These are phyloP conservation scores for Catharus minimus DNA, from an alignment of 2,113 vertebrate species.

Conservation along the genomic window DNA sequence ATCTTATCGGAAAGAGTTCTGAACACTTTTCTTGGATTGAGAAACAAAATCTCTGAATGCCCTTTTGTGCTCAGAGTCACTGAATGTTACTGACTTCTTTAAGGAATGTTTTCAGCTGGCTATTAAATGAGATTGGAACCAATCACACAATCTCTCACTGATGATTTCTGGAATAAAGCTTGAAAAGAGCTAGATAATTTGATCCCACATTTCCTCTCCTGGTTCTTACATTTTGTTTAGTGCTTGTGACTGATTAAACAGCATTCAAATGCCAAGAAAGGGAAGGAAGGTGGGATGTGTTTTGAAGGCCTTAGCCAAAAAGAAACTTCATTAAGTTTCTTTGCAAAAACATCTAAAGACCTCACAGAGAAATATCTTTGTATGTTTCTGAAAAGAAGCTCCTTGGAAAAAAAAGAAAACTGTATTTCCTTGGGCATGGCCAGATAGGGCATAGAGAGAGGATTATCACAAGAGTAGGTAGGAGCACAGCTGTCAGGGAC, in stretches of 20 bases:
- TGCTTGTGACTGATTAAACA: conserved; percentile 5
- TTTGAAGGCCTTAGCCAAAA: conserved; percentile 6
- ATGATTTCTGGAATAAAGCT: conserved; percentile 37
- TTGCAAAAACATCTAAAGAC: neutral
- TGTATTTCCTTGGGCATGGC: neutral
- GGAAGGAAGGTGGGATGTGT: conserved; percentile 13
- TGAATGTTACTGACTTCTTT: conserved; percentile 34
- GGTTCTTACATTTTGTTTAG: conserved; percentile 29
- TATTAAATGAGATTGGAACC: conserved; percentile 63
- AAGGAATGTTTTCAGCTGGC: conserved; percentile 30
- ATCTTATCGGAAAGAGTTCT: conserved; percentile 54
- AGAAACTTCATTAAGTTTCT: neutral
- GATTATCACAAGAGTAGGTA: neutral
- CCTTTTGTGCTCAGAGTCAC: conserved; percentile 59
- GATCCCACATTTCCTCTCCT: conserved; percentile 40
- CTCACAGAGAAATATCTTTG: neutral
- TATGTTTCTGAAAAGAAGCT: neutral
- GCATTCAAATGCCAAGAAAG: neutral
- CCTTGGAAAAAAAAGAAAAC: neutral
- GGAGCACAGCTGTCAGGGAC: neutral
- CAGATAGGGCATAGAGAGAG: neutral
- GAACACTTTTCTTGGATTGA: conserved; percentile 41
- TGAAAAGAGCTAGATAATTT: conserved; percentile 55
- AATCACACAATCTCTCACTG: conserved; percentile 42
- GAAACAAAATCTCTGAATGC: conserved; percentile 77